These are phyloP conservation scores for Cataglyphis altisquamis DNA, from an alignment of 2,888 invertebrate species.

Conservation along the genomic window DNA sequence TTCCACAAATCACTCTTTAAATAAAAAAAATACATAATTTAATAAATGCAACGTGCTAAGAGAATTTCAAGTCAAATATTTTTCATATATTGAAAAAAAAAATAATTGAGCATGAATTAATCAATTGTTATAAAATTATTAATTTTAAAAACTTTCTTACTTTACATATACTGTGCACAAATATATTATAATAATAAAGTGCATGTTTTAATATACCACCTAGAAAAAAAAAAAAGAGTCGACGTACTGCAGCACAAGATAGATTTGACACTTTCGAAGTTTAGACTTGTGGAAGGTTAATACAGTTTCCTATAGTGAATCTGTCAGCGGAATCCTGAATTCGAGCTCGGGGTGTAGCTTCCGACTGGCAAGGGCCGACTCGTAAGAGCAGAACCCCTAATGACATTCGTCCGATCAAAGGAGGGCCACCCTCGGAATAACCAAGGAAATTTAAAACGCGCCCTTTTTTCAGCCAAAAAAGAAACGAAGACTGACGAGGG, in stretches of 20 bases:
- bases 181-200: neutral
- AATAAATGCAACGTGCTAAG: neutral
- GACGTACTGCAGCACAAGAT: conserved; percentile 8
- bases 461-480: conserved; percentile 77
- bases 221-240: neutral
- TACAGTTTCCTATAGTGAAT: conserved; percentile 42
- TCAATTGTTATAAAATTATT: neutral
- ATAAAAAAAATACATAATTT: conserved; percentile 5
- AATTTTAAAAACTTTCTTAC: neutral
- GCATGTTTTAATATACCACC: neutral
- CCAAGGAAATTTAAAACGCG: conserved; percentile 83
- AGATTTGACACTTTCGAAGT: conserved; percentile 33
- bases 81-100: neutral
- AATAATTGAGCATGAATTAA: neutral
- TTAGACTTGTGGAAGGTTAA: conserved; percentile 28
- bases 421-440: conserved; percentile 80
- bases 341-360: conserved; percentile 47
- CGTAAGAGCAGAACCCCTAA: conserved; percentile 76
- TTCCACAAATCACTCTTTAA: neutral
- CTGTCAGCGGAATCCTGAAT: conserved; percentile 59
- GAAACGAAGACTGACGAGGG: conserved; percentile 79
- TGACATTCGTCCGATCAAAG: conserved; percentile 83
- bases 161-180: too few relatives aligned
- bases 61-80: neutral
- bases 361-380: conserved; percentile 46